Conservation (phyloP, 2,797 vertebrate genomes). For the Peromyscus aztecus region DNA sequence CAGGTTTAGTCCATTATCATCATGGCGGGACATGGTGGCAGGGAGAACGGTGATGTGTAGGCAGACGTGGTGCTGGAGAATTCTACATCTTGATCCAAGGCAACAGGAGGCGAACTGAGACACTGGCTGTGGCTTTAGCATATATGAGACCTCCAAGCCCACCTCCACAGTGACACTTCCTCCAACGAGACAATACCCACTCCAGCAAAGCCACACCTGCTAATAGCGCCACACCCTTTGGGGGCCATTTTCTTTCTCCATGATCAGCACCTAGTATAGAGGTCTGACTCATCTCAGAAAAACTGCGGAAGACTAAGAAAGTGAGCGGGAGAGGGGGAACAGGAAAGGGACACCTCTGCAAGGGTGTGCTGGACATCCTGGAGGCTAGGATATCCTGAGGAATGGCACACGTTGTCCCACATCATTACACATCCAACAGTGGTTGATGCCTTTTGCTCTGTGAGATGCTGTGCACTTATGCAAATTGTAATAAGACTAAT, state of each 20-base stretch:
- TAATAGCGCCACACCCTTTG: neutral
- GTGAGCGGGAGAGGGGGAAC: neutral
- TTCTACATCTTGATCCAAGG: neutral
- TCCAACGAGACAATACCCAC: neutral
- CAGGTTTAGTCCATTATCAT: neutral
- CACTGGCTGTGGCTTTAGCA: neutral
- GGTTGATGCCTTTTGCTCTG: too few species aligned
- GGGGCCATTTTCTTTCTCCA: neutral
- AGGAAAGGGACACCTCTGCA: neutral
- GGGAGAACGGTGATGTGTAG: neutral
- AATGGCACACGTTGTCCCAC: too few species aligned
- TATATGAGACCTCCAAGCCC: neutral
- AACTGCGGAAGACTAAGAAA: neutral
- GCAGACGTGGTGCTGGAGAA: neutral
- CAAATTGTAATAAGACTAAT: neutral
- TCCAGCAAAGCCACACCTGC: neutral
- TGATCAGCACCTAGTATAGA: neutral
- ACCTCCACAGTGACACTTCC: neutral
- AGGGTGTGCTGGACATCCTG: neutral
- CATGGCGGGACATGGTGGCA: neutral
- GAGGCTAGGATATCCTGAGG: neutral
- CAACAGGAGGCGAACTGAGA: neutral
- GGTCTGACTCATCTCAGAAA: neutral
- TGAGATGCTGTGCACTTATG: neutral
- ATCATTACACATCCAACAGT: neutral